Evolutionary conservation across 2,113 vertebrate genomes (phyloP).

Genomic region (Eulemur macaco): DNA sequence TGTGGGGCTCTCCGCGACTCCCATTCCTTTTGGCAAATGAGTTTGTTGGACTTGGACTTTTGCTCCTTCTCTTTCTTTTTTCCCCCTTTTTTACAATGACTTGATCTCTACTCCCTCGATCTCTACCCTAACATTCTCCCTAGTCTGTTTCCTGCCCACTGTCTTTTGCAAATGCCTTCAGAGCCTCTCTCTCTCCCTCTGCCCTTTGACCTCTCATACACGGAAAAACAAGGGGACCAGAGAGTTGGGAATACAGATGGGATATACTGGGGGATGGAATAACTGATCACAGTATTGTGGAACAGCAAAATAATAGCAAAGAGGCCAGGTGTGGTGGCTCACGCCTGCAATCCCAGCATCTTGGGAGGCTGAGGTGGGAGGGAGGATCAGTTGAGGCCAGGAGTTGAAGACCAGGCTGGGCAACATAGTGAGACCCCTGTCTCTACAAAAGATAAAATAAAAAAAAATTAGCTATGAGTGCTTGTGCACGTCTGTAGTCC

Average conservation of each 20-base stretch:
- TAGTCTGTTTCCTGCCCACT: background rate
- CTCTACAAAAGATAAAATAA: no score
- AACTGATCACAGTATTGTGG: background rate
- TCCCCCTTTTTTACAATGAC: background rate
- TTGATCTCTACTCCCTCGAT: background rate
- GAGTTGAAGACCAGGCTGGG: no score
- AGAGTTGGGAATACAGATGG: background rate
- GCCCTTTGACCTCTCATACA: background rate
- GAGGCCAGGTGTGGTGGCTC: no score
- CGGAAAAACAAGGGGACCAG: fast-evolving
- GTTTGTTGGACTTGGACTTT: background rate
- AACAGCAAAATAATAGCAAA: background rate
- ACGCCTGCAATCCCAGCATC: no score
- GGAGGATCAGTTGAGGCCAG: no score
- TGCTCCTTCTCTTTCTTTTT: fast-evolving
- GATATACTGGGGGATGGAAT: background rate
- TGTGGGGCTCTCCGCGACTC: background rate
- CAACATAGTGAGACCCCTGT: no score
- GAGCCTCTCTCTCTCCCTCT: background rate
- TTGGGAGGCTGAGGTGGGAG: no score
- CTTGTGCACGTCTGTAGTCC: no score
- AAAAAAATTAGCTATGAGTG: no score
- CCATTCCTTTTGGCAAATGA: background rate
- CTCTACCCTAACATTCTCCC: background rate
- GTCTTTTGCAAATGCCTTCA: background rate